Conservation (phyloP, 2,113 vertebrate genomes). For the Embiotoca jacksoni region DNA sequence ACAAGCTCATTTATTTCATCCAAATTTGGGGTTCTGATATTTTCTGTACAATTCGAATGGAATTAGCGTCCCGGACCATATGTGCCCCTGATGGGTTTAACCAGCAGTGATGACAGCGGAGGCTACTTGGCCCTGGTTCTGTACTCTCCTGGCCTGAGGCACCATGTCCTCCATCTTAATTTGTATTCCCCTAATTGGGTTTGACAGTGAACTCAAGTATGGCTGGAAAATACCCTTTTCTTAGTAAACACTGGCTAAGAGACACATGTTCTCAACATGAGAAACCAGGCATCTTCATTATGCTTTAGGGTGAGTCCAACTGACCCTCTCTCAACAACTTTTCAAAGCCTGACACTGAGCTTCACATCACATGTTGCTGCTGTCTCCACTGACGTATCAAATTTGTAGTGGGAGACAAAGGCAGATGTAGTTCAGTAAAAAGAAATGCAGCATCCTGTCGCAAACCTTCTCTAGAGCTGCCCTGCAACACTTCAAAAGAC, state of each 20-base stretch:
- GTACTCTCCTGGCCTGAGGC: constrained; percentile 67
- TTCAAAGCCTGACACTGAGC: constrained; percentile 31
- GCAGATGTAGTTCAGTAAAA: background rate
- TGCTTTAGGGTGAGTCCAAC: constrained; percentile 38
- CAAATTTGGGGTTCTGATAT: constrained; percentile 9
- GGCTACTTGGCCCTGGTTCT: constrained; percentile 61
- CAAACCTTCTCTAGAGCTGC: constrained; percentile 56
- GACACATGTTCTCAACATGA: constrained; percentile 69
- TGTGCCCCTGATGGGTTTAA: constrained; percentile 44
- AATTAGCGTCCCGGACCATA: constrained; percentile 41
- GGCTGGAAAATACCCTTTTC: constrained; percentile 68
- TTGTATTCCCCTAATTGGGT: constrained; percentile 78
- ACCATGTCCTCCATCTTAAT: constrained; percentile 77
- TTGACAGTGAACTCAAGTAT: constrained; percentile 77
- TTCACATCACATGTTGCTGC: constrained; percentile 6
- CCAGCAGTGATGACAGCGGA: constrained; percentile 33
- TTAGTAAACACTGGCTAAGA: constrained; percentile 72
- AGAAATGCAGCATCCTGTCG: constrained; percentile 6
- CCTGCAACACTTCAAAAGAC: constrained; percentile 75
- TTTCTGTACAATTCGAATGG: constrained; percentile 33
- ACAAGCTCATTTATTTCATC: constrained; percentile 1
- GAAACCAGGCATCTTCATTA: constrained; percentile 58
- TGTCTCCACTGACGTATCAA: background rate
- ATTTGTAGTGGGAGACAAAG: constrained; percentile 22
- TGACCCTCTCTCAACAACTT: constrained; percentile 47